Base-by-base conservation (phyloP, 2,113 vertebrate genomes). In the Hipposideros armiger region DNA sequence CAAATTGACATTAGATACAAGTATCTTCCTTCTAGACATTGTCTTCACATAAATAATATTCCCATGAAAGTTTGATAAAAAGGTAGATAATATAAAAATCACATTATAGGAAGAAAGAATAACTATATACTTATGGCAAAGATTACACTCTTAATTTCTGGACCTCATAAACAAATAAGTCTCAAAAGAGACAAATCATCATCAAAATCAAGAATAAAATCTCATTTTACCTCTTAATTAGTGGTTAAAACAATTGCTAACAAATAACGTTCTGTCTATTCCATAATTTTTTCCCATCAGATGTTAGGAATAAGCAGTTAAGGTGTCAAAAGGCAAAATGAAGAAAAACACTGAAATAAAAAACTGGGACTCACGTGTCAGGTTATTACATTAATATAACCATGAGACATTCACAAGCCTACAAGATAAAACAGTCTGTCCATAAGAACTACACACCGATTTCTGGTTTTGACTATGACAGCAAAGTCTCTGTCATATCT, bases 71-170 rank as follows among this genome's bases (percentile, higher is more conserved):
- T 94, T 89, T 87, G 50, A 60, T 32, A 77, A 93, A 83, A 84
- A 62, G 5, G 62, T 10, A 89, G 14, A 8, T 42, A 92, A 83
- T 74, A 87, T 24, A 89, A 80, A 94, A 92, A 83, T 82, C 30
- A 64, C 4, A 93, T 91, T 84, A 80, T 7, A 91, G 40, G 15
- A 88, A 80, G 19, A 26, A 26, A 92, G 90, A 95, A 74, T 81
- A 83, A 81, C 58, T 84, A 78, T 5, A 14, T 20, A 77, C 15
- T 66, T 47, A 67, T n/a, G 3, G 4, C 6, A 90, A 95, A 95
- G n/a, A 73, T 84, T 88, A 94, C 92, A 72, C 19, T 72, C 67
- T 94, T 56, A 62, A 84, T 70, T 94, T 95, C 19, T 70, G 36
- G 8, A 90, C 24, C 20, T 93, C 28, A 89, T 50, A 80, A 92